Evolutionary conservation across 1,140 invertebrate species (phyloP).

Genomic region (Hycleus phaleratus): DNA sequence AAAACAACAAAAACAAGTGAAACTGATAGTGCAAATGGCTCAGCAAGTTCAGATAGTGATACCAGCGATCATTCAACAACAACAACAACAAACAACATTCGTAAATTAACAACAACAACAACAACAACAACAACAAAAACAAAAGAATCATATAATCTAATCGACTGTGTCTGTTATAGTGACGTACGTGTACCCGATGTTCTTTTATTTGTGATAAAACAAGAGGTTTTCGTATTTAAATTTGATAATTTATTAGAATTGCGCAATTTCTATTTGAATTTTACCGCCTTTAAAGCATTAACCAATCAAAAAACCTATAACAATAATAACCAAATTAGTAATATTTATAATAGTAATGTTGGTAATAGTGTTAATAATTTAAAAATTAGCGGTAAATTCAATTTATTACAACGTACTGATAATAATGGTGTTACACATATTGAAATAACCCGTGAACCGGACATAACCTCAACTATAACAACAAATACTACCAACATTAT

Average conservation of each 20-base stretch:
- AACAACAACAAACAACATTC: constrained; percentile 5
- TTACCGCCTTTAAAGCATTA: constrained; percentile 37
- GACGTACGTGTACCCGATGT: constrained; percentile 37
- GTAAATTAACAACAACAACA: not conserved
- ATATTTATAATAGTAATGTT: not conserved
- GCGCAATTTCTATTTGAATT: constrained; percentile 36
- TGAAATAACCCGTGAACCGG: constrained; percentile 34
- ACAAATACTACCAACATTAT: constrained; percentile 29
- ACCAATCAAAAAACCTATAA: constrained; percentile 34
- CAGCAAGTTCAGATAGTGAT: constrained; percentile 36
- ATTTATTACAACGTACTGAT: constrained; percentile 39
- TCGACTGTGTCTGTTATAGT: constrained; percentile 40
- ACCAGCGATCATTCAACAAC: constrained; percentile 15
- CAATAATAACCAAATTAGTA: constrained; percentile 1
- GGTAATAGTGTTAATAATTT: too few relatives aligned
- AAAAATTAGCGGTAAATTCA: constrained; percentile 29
- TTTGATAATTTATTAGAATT: constrained; percentile 33
- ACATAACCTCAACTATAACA: not conserved
- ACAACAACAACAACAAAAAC: constrained; percentile 3
- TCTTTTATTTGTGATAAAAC: constrained; percentile 38
- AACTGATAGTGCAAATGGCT: constrained; percentile 40
- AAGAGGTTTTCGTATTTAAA: constrained; percentile 38
- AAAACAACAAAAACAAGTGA: constrained; percentile 19
- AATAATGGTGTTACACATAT: constrained; percentile 42
- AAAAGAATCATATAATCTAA: constrained; percentile 34